These are phyloP conservation scores for Bimastos eiseni DNA, from an alignment of 2,888 invertebrate species.

Conservation along the genomic window DNA sequence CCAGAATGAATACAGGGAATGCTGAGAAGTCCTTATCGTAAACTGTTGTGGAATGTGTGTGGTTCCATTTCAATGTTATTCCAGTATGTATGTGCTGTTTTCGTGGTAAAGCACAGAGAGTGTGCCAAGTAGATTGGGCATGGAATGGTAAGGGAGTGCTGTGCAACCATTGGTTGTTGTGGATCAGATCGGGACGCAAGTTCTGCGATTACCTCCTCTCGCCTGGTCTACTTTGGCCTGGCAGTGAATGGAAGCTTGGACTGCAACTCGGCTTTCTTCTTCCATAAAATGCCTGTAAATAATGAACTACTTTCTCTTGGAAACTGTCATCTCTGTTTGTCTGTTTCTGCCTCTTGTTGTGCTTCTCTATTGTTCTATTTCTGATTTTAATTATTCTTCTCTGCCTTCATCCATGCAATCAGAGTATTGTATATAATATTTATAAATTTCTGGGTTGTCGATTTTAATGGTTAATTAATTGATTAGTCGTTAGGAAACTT, in stretches of 20 bases:
- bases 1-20: not conserved
- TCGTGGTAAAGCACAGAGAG: not conserved
- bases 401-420: too few relatives aligned
- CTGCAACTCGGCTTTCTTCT: not conserved
- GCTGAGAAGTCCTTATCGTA: not conserved
- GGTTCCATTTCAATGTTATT: not conserved
- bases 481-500: too few relatives aligned
- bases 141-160: not conserved
- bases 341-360: too few relatives aligned
- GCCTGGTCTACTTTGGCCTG: not conserved
- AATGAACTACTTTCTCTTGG: too few relatives aligned
- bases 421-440: too few relatives aligned
- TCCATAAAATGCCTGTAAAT: not conserved
- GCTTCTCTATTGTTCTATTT: too few relatives aligned
- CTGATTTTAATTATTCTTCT: too few relatives aligned
- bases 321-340: too few relatives aligned
- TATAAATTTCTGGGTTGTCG: too few relatives aligned
- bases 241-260: not conserved
- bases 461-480: too few relatives aligned
- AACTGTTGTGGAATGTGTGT: not conserved
- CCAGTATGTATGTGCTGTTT: not conserved
- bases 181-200: not conserved
- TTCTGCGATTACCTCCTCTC: not conserved
- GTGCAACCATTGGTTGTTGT: not conserved
- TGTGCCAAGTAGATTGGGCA: not conserved